Base-by-base conservation (phyloP, 2,113 vertebrate genomes). In the Lasiurus borealis region DNA sequence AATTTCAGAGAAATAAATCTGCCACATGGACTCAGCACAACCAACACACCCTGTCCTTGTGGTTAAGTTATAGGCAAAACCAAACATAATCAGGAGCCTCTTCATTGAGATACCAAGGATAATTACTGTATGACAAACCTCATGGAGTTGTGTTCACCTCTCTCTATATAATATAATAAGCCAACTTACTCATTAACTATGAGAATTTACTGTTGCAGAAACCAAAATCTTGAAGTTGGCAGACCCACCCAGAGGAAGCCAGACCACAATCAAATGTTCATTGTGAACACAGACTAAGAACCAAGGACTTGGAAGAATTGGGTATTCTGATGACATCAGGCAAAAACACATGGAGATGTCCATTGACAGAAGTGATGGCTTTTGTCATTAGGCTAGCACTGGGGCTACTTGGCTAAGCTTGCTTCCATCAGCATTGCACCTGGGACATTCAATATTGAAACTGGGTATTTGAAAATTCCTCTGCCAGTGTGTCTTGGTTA, bases 1-100 rank as follows among this genome's bases (percentile, higher is more conserved):
- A 73, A 90, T 88, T 69, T 88, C 82, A 69, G 77, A 94, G 77
- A 82, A 82, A 90, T 64, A 69, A 90, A 82, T 44, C 77, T 48
- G 44, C 83, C 72, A n/a, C 66, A 21, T 19, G 84, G 80, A 40
- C 75, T 31, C n/a, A 68, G 27, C 50, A 34, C 13, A 15, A 18
- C 57, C 64, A 46, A 75, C 4, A 11, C n/a, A n/a, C 54, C 62
- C 46, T 78, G 82, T 77, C 93, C 50, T 23, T 23, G 7, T 19
- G 25, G 50, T 52, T 52, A 93, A 88, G 21, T 29, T 29, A 3
- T 6, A 77, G 82, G 68, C 40, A 48, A 36, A 81, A 34, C 8
- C 27, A 29, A 59, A 12, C 23, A 25, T 15, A 29, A 23, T n/a
- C 86, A 27, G 71, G 59, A 66, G 27, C 3, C 48, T 69, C 44